Conservation (phyloP, 2,888 invertebrate species). For the Cryptus viduatorius region DNA sequence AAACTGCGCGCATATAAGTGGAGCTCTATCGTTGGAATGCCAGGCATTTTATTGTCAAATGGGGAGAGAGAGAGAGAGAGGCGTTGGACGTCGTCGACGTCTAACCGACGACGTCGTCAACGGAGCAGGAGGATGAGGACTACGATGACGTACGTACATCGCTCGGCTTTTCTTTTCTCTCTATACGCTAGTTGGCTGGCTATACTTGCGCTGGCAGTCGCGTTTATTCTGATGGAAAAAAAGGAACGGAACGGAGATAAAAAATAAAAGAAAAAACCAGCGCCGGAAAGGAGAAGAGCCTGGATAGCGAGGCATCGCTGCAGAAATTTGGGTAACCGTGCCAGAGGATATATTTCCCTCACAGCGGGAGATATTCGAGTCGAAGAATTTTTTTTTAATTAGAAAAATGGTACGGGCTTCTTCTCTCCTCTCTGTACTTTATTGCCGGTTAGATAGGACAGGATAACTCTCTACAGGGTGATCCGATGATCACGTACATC, state of each 20-base stretch:
- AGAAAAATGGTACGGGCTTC: slow-evolving; percentile 56
- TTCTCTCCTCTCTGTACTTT: not conserved
- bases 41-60: slow-evolving; percentile 53
- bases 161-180: slow-evolving; percentile 29
- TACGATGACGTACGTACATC: slow-evolving; percentile 65
- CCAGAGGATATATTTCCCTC: slow-evolving; percentile 55
- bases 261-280: not conserved
- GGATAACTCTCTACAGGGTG: not conserved
- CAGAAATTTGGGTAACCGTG: slow-evolving; percentile 66
- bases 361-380: slow-evolving; percentile 52
- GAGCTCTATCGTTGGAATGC: slow-evolving; percentile 32
- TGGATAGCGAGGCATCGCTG: slow-evolving; percentile 25
- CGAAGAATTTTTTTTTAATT: slow-evolving; percentile 65
- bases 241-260: not conserved
- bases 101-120: slow-evolving; percentile 34
- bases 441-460: not conserved
- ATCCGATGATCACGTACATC: slow-evolving; percentile 5
- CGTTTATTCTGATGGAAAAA: slow-evolving; percentile 59
- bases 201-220: slow-evolving; percentile 46
- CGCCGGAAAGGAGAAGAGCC: slow-evolving; percentile 13
- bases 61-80: slow-evolving; percentile 23
- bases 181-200: slow-evolving; percentile 51
- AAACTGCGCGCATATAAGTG: slow-evolving; percentile 50
- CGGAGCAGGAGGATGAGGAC: slow-evolving; percentile 48
- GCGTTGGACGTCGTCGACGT: slow-evolving; percentile 40